Percentiles rank a stretch among this genome's conserved stretches.
These are phyloP conservation scores for Bradypus variegatus DNA, from an alignment of 2,797 vertebrate species.

Conservation along the genomic window DNA sequence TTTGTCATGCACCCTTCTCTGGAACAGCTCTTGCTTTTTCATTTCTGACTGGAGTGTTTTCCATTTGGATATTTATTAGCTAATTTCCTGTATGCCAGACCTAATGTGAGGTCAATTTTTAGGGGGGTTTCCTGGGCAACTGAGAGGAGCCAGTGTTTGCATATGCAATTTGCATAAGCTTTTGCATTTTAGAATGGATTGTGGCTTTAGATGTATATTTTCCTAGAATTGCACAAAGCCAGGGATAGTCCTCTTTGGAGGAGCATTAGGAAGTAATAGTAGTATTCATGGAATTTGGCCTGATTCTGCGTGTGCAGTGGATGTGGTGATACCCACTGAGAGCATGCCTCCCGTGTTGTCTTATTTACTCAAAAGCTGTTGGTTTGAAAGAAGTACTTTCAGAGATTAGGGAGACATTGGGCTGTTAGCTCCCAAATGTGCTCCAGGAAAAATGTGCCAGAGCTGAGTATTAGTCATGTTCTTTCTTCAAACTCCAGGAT, in stretches of 20 bases:
- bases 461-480: background rate
- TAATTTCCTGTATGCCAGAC: background rate
- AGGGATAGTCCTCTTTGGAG: background rate
- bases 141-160: background rate
- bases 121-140: background rate
- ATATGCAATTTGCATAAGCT: background rate
- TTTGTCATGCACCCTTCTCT: background rate
- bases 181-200: background rate
- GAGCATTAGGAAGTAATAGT: background rate
- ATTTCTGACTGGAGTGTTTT: background rate
- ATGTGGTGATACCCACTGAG: too few relatives aligned
- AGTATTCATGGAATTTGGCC: background rate
- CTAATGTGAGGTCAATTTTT: background rate
- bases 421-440: background rate
- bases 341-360: background rate
- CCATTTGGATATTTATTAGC: background rate
- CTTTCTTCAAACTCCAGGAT: background rate
- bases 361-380: background rate
- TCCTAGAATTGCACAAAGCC: background rate
- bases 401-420: constrained; percentile 19
- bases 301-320: background rate
- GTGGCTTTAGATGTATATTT: constrained; percentile 1
- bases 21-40: constrained; percentile 1
- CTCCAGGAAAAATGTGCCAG: background rate
- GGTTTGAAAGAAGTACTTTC: constrained; percentile 7